These are phyloP conservation scores for Riptortus pedestris DNA, from an alignment of 1,140 invertebrate genomes.

Conservation along the genomic window DNA sequence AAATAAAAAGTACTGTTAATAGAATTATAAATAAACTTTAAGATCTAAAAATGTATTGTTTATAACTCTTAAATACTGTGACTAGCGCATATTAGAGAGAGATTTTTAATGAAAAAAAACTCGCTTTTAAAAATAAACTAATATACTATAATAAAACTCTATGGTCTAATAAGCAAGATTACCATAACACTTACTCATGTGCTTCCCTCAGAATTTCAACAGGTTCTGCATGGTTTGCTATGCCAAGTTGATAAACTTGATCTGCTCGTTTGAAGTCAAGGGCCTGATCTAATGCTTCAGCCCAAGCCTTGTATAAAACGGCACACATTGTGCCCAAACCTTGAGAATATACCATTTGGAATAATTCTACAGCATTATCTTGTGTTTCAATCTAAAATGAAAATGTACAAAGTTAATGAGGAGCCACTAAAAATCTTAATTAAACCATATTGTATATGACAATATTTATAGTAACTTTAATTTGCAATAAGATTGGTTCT, in stretches of 20 bases:
- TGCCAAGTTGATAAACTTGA: constrained; percentile 58
- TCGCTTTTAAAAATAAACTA: no score
- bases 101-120: no score
- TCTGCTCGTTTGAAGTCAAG: constrained; percentile 64
- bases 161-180: no score
- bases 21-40: constrained; percentile 19
- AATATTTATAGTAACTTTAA: no score
- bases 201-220: constrained; percentile 58
- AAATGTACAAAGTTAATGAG: constrained; percentile 24
- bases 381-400: constrained; percentile 57
- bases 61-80: no score
- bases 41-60: constrained; percentile 10
- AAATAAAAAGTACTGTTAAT: constrained; percentile 29
- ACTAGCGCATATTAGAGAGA: no score
- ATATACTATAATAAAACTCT: no score
- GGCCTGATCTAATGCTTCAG: constrained; percentile 63
- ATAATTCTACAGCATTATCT: constrained; percentile 61
- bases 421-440: not conserved
- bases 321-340: constrained; percentile 67
- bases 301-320: constrained; percentile 68
- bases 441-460: no score
- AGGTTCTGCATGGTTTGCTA: constrained; percentile 57
- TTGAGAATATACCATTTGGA: constrained; percentile 58
- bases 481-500: no score
- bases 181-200: constrained; percentile 48